These are phyloP conservation scores for Tokudaia tokunoshimensis DNA, from an alignment of 2,797 vertebrate genomes.

Conservation along the genomic window DNA sequence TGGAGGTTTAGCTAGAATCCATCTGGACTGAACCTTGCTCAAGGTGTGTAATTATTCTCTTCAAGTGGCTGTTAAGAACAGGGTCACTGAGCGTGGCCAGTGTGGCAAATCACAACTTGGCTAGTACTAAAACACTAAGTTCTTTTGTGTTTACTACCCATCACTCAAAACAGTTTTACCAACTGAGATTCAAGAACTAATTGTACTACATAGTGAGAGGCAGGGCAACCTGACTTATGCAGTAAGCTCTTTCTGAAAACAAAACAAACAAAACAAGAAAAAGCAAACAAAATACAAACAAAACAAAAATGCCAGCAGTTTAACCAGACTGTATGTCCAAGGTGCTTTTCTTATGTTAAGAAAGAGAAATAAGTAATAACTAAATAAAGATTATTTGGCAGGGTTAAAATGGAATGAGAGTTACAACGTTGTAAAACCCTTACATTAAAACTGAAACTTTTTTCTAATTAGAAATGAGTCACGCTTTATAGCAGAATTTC, in stretches of 20 bases:
- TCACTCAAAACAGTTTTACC: conserved; percentile 6
- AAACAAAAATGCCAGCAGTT: background rate
- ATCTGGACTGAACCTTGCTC: background rate
- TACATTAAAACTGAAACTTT: conserved; percentile 4
- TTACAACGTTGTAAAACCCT: conserved; percentile 64
- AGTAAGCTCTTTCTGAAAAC: background rate
- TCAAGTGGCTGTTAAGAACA: background rate
- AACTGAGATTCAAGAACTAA: background rate
- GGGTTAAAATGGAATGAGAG: background rate
- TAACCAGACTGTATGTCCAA: conserved; percentile 22
- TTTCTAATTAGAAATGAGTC: background rate
- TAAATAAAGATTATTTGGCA: background rate
- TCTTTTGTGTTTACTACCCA: background rate
- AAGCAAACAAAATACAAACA: background rate
- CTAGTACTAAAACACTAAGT: background rate
- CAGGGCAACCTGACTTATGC: background rate
- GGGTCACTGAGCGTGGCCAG: background rate
- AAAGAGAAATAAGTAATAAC: conserved; percentile 29
- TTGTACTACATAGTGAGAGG: background rate
- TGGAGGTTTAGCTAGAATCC: background rate
- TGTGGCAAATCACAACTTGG: background rate
- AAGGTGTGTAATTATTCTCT: background rate
- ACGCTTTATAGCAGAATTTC: background rate
- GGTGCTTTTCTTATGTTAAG: conserved; percentile 44
- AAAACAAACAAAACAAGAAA: background rate